Conservation (phyloP, 2,113 vertebrate species). For the Choloepus hoffmanni region DNA sequence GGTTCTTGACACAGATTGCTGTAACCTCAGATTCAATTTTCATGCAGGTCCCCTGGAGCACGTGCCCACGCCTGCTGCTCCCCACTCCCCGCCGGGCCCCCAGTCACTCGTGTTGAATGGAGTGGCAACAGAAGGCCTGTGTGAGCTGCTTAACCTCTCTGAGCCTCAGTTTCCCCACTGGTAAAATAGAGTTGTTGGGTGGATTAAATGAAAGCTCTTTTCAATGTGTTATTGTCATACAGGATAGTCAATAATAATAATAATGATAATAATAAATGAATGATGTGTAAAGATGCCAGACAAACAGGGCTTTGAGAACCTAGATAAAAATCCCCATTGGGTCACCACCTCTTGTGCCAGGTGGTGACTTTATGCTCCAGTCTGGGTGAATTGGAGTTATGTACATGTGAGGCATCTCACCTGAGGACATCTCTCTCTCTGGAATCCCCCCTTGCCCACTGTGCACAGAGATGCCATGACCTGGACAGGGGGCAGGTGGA, state of each 20-base stretch:
- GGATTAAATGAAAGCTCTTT: not conserved
- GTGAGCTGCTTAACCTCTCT: not conserved
- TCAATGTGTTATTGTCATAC: not conserved
- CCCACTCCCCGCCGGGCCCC: not conserved
- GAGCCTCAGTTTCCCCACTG: not conserved
- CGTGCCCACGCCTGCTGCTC: not conserved
- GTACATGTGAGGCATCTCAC: not conserved
- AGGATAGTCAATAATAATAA: too few species aligned
- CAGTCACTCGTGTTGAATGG: not conserved
- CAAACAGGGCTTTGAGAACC: not conserved
- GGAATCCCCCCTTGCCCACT: not conserved
- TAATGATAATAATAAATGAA: not conserved
- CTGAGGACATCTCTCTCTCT: not conserved
- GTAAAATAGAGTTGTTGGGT: not conserved
- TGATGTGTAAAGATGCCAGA: not conserved
- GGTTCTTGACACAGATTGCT: not conserved
- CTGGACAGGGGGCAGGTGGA: too few species aligned
- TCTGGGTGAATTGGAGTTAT: not conserved
- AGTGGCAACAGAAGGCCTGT: not conserved
- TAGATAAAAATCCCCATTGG: not conserved
- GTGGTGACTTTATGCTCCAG: not conserved
- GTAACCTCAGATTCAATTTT: not conserved
- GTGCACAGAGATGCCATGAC: not conserved
- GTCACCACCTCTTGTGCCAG: not conserved
- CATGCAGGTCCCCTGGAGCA: not conserved